phyloP scores from a whole-genome alignment of 2,113 vertebrate species.

The Platichthys flesus region DNA sequence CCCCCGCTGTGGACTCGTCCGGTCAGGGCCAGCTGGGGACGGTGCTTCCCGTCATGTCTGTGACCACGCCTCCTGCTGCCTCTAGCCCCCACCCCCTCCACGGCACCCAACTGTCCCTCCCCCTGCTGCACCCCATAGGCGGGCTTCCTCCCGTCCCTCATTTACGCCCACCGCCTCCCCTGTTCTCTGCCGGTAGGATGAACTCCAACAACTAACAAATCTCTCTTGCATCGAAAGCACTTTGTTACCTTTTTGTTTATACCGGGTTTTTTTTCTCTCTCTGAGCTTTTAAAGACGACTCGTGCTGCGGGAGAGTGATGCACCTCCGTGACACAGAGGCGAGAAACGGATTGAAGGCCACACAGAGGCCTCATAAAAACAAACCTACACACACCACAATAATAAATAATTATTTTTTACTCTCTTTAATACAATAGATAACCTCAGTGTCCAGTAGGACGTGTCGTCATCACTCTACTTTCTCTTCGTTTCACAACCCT shows the following conservation, averaged over 20 bases:
- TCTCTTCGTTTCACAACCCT: constrained; percentile 47
- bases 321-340: constrained; percentile 47
- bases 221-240: constrained; percentile 63
- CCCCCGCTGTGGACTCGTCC: constrained; percentile 63
- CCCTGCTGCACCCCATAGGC: constrained; percentile 80
- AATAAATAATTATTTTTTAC: constrained; percentile 70
- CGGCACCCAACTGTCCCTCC: constrained; percentile 76
- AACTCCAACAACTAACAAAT: constrained; percentile 83
- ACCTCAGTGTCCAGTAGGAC: constrained; percentile 71
- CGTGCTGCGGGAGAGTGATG: constrained; percentile 30
- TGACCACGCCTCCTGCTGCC: constrained; percentile 66
- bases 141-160: constrained; percentile 82
- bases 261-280: constrained; percentile 20
- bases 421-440: constrained; percentile 70
- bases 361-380: constrained; percentile 50
- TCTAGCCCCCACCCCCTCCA: constrained; percentile 67
- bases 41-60: constrained; percentile 39
- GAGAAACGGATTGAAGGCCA: constrained; percentile 42
- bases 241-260: constrained; percentile 59
- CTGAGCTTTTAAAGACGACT: constrained; percentile 48
- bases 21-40: constrained; percentile 51
- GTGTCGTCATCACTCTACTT: constrained; percentile 31
- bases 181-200: constrained; percentile 88
- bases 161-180: constrained; percentile 84
- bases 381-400: constrained; percentile 49